These are phyloP conservation scores for Gryllus longicercus DNA, from an alignment of 2,888 invertebrate genomes.

Conservation along the genomic window DNA sequence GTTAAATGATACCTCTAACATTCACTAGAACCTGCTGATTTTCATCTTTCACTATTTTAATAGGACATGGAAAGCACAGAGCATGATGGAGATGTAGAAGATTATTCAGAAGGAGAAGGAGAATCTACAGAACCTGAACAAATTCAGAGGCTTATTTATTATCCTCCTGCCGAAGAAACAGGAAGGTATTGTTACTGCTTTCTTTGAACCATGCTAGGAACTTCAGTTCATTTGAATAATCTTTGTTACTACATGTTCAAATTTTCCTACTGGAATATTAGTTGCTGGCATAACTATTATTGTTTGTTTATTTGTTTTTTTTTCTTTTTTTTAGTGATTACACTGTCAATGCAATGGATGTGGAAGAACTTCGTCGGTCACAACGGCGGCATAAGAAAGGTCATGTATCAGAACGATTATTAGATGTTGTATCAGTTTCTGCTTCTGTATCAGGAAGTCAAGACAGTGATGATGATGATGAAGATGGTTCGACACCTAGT, in stretches of 20 bases:
- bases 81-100: slow-evolving; percentile 81
- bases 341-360: slow-evolving; percentile 84
- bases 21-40: too few species aligned
- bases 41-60: neutral
- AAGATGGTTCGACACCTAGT: slow-evolving; percentile 72
- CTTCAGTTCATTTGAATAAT: too few species aligned
- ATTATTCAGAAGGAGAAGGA: slow-evolving; percentile 77
- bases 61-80: slow-evolving; percentile 66
- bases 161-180: slow-evolving; percentile 65
- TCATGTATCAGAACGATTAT: slow-evolving; percentile 47
- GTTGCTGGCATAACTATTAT: neutral
- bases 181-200: slow-evolving; percentile 47
- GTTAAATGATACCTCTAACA: too few species aligned
- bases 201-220: too few species aligned
- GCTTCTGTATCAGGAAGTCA: slow-evolving; percentile 55
- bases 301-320: neutral
- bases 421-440: slow-evolving; percentile 46
- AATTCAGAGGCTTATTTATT: slow-evolving; percentile 62
- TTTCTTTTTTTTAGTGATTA: slow-evolving; percentile 61
- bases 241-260: neutral
- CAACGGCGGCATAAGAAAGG: slow-evolving; percentile 66
- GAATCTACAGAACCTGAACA: slow-evolving; percentile 69
- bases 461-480: slow-evolving; percentile 67
- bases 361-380: slow-evolving; percentile 75
- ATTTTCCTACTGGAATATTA: neutral